Evolutionary conservation across 2,888 invertebrate genomes (phyloP).

Genomic region (Sussaba pulchella): DNA sequence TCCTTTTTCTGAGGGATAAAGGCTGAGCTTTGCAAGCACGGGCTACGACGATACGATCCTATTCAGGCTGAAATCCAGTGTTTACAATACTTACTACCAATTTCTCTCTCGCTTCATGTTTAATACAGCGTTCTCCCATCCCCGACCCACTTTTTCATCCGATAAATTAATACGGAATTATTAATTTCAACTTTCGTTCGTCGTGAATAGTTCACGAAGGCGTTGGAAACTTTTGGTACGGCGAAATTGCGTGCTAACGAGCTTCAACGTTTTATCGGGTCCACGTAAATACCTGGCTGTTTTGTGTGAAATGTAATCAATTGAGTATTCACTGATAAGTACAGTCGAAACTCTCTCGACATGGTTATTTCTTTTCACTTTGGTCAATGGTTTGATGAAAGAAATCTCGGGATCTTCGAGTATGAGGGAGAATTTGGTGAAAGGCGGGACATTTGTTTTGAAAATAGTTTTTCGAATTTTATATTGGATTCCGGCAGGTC

Average conservation of each 20-base stretch:
- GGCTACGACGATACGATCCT: slow-evolving; percentile 5
- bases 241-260: slow-evolving; percentile 12
- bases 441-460: no score
- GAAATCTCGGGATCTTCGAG: no score
- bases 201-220: background rate
- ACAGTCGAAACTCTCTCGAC: no score
- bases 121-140: no score
- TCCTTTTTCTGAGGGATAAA: slow-evolving; percentile 6
- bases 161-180: slow-evolving; percentile 14
- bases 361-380: no score
- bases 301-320: background rate
- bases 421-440: no score
- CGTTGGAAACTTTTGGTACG: slow-evolving; percentile 2
- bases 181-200: slow-evolving; percentile 5
- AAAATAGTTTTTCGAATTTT: no score
- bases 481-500: no score
- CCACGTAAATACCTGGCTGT: background rate
- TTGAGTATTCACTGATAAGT: background rate
- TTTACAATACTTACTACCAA: background rate
- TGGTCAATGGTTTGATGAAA: no score
- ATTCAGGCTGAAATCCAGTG: background rate
- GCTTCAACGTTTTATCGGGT: background rate
- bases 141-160: background rate
- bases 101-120: background rate
- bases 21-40: background rate